Conservation (phyloP, 1,140 invertebrate genomes). For the Oscheius sp. region DNA sequence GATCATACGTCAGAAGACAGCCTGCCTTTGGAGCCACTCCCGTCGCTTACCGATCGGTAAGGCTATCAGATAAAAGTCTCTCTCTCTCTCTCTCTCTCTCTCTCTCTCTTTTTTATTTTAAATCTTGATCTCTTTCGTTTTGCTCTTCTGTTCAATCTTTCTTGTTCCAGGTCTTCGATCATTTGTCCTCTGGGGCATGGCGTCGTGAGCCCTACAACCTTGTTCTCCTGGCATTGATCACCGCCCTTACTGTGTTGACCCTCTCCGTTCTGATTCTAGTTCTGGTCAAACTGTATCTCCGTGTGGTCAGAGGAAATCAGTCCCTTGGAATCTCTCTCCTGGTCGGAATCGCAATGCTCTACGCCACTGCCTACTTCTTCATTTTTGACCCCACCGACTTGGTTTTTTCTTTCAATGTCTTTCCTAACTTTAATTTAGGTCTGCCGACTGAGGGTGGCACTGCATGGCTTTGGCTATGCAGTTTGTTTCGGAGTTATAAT, state of each 20-base stretch:
- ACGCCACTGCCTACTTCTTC: conserved; percentile 62
- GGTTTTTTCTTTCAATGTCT: conserved; percentile 35
- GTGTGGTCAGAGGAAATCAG: conserved; percentile 64
- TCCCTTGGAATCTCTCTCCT: conserved; percentile 64
- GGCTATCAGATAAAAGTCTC: too few relatives aligned
- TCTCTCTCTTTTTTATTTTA: too few relatives aligned
- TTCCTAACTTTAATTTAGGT: conserved; percentile 40
- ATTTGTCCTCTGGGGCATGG: conserved; percentile 38
- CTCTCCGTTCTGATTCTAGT: conserved; percentile 64
- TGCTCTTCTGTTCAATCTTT: neutral
- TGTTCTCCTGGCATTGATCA: conserved; percentile 46
- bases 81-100: too few relatives aligned
- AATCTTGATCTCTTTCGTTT: too few relatives aligned
- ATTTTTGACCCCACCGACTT: conserved; percentile 61
- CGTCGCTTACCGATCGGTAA: conserved; percentile 40
- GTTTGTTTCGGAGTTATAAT: conserved; percentile 59
- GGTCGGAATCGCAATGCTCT: conserved; percentile 63
- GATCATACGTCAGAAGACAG: conserved; percentile 45
- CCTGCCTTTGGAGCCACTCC: conserved; percentile 39
- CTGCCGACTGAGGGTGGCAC: conserved; percentile 44
- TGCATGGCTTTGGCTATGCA: conserved; percentile 49
- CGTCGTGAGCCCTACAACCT: conserved; percentile 34
- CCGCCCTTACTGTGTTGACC: conserved; percentile 54
- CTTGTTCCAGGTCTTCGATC: conserved; percentile 32
- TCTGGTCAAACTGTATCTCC: conserved; percentile 63